phyloP scores from a whole-genome alignment of 1,140 invertebrate species.

The Apocrypta bakeri region DNA sequence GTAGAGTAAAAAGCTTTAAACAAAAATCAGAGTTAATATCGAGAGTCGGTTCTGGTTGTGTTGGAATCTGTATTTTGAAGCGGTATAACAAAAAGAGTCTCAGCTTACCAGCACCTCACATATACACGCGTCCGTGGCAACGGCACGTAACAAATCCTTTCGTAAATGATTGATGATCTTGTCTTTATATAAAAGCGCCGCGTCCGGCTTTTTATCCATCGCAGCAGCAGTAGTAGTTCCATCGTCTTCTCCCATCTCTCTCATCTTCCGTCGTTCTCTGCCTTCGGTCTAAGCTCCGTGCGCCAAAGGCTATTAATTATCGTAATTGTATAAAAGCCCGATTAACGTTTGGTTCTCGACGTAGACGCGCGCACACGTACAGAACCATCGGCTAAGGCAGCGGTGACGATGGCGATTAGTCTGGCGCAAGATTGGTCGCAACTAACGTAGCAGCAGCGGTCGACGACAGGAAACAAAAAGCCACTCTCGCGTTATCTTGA shows the following conservation, averaged over 20 bases:
- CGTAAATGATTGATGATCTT: constrained; percentile 31
- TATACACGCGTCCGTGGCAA: not conserved
- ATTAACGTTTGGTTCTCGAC: constrained; percentile 12
- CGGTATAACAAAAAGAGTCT: no score
- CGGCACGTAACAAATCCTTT: not conserved
- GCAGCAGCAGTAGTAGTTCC: not conserved
- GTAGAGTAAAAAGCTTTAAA: no score
- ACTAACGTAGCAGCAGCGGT: not conserved
- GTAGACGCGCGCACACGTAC: constrained; percentile 8
- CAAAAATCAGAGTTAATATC: no score
- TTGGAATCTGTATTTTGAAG: no score
- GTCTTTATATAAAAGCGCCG: not conserved
- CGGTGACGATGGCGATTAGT: not conserved
- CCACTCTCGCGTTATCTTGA: not conserved
- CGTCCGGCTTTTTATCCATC: not conserved
- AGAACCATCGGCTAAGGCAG: not conserved
- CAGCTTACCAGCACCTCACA: not conserved
- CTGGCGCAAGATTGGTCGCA: not conserved
- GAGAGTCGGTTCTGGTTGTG: no score
- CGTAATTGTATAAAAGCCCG: constrained; percentile 29
- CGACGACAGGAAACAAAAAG: not conserved
- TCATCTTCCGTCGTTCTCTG: not conserved
- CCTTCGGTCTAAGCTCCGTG: not conserved
- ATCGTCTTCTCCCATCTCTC: not conserved
- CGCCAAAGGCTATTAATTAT: constrained; percentile 24